These are phyloP conservation scores for Psephotus haematonotus DNA, from an alignment of 2,113 vertebrate species.

Conservation along the genomic window DNA sequence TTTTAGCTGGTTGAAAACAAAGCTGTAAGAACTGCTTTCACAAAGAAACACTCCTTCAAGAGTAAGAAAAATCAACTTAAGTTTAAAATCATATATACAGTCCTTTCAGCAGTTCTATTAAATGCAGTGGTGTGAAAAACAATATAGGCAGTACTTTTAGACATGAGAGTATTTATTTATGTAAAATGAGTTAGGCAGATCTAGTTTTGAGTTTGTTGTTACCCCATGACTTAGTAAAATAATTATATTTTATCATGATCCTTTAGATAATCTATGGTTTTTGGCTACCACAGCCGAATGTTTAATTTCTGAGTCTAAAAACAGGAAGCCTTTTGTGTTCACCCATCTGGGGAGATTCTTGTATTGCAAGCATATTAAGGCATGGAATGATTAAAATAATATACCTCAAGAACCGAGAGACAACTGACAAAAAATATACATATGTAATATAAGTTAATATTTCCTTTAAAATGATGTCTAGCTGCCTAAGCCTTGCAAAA, in stretches of 20 bases:
- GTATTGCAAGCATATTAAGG: slow-evolving; percentile 97
- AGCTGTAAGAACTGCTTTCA: slow-evolving; percentile 91
- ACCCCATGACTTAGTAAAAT: slow-evolving; percentile 78
- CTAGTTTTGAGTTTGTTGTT: slow-evolving; percentile 72
- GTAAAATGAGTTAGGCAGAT: slow-evolving; percentile 85
- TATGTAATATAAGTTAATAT: slow-evolving; percentile 96
- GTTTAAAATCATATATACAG: slow-evolving; percentile 94
- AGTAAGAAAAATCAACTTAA: slow-evolving; percentile 88
- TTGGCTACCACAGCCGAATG: slow-evolving; percentile 93
- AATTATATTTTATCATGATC: slow-evolving; percentile 75
- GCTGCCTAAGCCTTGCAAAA: slow-evolving; percentile 98
- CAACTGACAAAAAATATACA: slow-evolving; percentile 93
- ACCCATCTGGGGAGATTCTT: slow-evolving; percentile 80
- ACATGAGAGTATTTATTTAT: slow-evolving; percentile 90
- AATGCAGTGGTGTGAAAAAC: slow-evolving; percentile 98
- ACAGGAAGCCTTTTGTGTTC: slow-evolving; percentile 77
- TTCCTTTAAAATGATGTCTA: slow-evolving; percentile 97
- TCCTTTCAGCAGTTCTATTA: slow-evolving; percentile 98
- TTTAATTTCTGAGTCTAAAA: slow-evolving; percentile 85
- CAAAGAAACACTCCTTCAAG: slow-evolving; percentile 89
- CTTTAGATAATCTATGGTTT: slow-evolving; percentile 86
- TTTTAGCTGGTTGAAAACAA: slow-evolving; percentile 90
- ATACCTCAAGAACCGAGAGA: slow-evolving; percentile 96
- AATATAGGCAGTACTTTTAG: slow-evolving; percentile 95
- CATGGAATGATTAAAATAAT: slow-evolving; percentile 99